phyloP scores from a whole-genome alignment of 2,888 invertebrate genomes.

The Ommatoiulus sabulosus region DNA sequence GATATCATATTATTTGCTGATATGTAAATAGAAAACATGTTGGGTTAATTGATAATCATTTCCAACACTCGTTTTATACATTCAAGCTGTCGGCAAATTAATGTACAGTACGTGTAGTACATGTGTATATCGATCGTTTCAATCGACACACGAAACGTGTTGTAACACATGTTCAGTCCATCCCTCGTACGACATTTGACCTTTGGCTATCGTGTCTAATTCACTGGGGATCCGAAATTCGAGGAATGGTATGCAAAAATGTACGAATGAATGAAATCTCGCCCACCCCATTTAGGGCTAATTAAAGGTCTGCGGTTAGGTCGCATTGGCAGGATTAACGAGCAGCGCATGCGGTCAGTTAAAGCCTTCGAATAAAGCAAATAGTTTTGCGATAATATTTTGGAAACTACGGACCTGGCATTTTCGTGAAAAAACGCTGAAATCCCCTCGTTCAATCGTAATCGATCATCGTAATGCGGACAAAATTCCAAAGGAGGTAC shows the following conservation, averaged over 20 bases:
- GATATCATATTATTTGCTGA: no score
- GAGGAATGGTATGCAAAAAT: neutral
- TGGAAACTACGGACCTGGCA: neutral
- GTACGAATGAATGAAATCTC: neutral
- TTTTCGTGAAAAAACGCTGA: neutral
- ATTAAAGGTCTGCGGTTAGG: neutral
- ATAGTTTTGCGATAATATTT: neutral
- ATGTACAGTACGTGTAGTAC: neutral
- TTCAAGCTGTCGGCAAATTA: neutral
- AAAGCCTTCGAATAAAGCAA: neutral
- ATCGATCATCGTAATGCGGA: slow-evolving; percentile 11
- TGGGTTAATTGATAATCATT: no score
- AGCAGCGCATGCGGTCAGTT: slow-evolving; percentile 1
- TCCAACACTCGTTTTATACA: no score
- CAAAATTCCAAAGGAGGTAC: neutral
- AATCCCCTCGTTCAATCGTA: neutral
- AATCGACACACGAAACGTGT: neutral
- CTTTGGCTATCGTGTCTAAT: neutral
- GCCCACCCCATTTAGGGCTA: neutral
- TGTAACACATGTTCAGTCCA: neutral
- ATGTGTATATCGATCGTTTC: neutral
- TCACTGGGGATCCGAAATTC: neutral
- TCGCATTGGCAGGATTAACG: neutral
- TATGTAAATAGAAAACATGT: no score
- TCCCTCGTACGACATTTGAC: neutral